Evolutionary conservation across 2,888 invertebrate genomes (phyloP).

Genomic region (Parthenolecanium corni): DNA sequence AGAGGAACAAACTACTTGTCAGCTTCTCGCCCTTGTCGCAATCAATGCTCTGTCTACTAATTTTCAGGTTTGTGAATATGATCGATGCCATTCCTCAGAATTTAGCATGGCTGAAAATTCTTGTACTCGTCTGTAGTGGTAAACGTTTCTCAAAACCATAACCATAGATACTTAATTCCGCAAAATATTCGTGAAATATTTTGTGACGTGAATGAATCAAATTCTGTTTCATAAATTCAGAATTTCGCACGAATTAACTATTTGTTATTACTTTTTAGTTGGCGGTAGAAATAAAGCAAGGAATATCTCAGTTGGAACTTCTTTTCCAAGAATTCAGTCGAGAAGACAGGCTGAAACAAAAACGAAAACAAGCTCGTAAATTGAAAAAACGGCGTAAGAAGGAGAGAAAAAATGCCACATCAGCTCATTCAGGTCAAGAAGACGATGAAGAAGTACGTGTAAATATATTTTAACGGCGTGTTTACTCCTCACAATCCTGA

Average conservation of each 20-base stretch:
- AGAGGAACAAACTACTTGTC: conserved; percentile 89
- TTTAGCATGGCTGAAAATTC: neutral
- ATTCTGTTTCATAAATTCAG: no score
- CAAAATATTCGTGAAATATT: conserved; percentile 6
- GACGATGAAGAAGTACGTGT: conserved; percentile 27
- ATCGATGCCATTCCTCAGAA: neutral
- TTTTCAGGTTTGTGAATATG: conserved; percentile 49
- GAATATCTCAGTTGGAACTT: conserved; percentile 75
- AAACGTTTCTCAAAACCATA: neutral
- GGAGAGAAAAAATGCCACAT: conserved; percentile 40
- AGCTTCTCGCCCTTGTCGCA: conserved; percentile 77
- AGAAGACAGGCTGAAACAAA: conserved; percentile 73
- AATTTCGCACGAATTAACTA: no score
- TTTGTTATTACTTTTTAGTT: no score
- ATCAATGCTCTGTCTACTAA: conserved; percentile 77
- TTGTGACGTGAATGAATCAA: no score
- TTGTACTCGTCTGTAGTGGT: neutral
- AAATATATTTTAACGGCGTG: conserved; percentile 7
- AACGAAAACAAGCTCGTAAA: conserved; percentile 77
- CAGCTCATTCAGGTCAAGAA: conserved; percentile 23
- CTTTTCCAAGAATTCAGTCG: conserved; percentile 77
- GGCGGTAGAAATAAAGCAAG: conserved; percentile 77
- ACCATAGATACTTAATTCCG: neutral
- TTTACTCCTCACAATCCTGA: neutral
- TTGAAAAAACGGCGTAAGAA: conserved; percentile 64